phyloP scores from a whole-genome alignment of 2,888 invertebrate genomes.

The Andrena flavipes region DNA sequence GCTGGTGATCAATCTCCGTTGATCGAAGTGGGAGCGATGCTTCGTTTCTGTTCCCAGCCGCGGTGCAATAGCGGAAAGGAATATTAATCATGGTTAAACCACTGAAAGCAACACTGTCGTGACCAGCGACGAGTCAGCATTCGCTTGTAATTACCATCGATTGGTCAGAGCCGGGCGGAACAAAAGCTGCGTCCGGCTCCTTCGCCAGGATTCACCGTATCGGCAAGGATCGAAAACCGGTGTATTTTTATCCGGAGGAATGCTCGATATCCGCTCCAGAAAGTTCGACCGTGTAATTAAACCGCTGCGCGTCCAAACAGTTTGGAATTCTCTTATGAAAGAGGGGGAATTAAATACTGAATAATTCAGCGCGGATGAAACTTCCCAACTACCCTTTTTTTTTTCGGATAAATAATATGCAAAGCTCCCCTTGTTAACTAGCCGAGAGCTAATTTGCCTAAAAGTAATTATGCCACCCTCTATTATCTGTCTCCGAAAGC shows the following conservation, averaged over 20 bases:
- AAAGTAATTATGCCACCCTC: background rate
- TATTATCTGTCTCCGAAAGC: background rate
- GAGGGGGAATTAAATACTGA: background rate
- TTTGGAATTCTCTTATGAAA: background rate
- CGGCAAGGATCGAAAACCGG: background rate
- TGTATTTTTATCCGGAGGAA: background rate
- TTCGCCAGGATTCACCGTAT: too few relatives aligned
- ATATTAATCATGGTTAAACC: slow-evolving; percentile 66
- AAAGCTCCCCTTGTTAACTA: background rate
- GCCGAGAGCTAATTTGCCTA: background rate
- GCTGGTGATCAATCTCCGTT: slow-evolving; percentile 55
- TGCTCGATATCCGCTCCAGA: slow-evolving; percentile 13
- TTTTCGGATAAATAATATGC: background rate
- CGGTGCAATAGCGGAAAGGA: slow-evolving; percentile 33
- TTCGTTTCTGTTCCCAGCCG: slow-evolving; percentile 33
- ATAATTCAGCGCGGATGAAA: background rate
- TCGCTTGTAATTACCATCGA: slow-evolving; percentile 30
- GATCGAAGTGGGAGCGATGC: slow-evolving; percentile 45
- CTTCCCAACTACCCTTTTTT: background rate
- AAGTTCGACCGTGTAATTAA: slow-evolving; percentile 20
- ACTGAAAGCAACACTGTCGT: slow-evolving; percentile 23
- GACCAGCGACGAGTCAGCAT: slow-evolving; percentile 30
- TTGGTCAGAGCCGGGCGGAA: background rate
- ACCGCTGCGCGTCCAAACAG: slow-evolving; percentile 6
- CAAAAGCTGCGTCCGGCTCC: background rate